These are phyloP conservation scores for Dendrolimus pini DNA, from an alignment of 2,888 invertebrate species.

Conservation along the genomic window DNA sequence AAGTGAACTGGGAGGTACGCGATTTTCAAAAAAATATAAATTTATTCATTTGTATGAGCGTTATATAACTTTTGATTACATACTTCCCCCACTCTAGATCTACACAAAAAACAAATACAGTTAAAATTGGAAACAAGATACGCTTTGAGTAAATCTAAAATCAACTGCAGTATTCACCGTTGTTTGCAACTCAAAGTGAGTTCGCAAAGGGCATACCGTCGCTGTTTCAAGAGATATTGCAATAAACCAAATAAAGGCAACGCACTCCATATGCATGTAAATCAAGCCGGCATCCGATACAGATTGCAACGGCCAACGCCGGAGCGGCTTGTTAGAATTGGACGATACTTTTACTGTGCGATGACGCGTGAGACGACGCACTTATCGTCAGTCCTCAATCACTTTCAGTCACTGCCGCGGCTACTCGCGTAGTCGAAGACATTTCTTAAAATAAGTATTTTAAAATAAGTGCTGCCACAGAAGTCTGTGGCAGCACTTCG, in stretches of 20 bases:
- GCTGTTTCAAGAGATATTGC: slow-evolving; percentile 38
- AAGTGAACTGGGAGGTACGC: too few relatives aligned
- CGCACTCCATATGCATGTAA: slow-evolving; percentile 62
- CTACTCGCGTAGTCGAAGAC: too few relatives aligned
- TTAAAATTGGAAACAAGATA: neutral
- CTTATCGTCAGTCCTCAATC: slow-evolving; percentile 5
- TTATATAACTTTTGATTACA: too few relatives aligned
- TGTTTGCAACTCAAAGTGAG: slow-evolving; percentile 37
- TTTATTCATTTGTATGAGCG: too few relatives aligned
- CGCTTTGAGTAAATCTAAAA: neutral
- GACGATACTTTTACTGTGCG: neutral
- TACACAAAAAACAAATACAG: too few relatives aligned
- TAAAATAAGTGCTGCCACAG: too few relatives aligned
- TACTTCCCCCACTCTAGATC: too few relatives aligned
- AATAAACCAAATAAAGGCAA: slow-evolving; percentile 47
- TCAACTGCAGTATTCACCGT: slow-evolving; percentile 1
- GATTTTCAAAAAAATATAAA: too few relatives aligned
- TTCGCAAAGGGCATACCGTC: slow-evolving; percentile 27
- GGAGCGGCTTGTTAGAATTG: slow-evolving; percentile 55
- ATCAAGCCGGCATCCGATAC: slow-evolving; percentile 51
- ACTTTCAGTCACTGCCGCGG: too few relatives aligned
- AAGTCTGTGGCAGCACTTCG: too few relatives aligned
- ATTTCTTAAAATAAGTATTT: too few relatives aligned
- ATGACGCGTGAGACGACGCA: slow-evolving; percentile 1
- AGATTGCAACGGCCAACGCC: slow-evolving; percentile 56